These are phyloP conservation scores for Benthosema pterotum DNA, from an alignment of 2,797 vertebrate genomes.

Conservation along the genomic window DNA sequence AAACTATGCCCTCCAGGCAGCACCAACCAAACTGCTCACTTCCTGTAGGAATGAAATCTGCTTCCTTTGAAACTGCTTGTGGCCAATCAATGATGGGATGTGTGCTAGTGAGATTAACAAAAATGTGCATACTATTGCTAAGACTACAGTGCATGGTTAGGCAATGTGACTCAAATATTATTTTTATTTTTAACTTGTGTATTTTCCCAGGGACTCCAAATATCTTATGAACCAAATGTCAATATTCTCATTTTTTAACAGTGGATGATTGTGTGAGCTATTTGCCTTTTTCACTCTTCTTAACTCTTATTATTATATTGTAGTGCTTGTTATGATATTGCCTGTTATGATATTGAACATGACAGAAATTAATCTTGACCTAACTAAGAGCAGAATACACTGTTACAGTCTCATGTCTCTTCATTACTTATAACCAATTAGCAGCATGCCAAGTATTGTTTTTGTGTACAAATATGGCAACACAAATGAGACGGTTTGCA, in stretches of 20 bases:
- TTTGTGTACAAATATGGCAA: constrained; percentile 24
- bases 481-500: constrained; percentile 38
- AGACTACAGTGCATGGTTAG: not conserved
- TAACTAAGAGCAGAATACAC: not conserved
- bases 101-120: constrained; percentile 8
- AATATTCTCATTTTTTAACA: too few species aligned
- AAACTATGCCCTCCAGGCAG: constrained; percentile 54
- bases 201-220: too few species aligned
- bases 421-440: constrained; percentile 8
- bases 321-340: too few species aligned
- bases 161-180: too few species aligned
- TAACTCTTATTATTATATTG: too few species aligned
- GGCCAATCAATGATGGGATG: constrained; percentile 8
- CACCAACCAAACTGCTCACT: constrained; percentile 34
- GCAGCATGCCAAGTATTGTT: constrained; percentile 19
- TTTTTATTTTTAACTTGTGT: too few species aligned
- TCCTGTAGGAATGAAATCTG: constrained; percentile 63
- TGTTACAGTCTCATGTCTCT: constrained; percentile 16
- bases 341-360: too few species aligned
- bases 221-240: too few species aligned
- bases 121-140: constrained; percentile 11
- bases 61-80: constrained; percentile 67
- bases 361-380: too few species aligned
- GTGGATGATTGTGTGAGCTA: too few species aligned
- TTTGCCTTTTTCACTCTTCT: too few species aligned